Percentiles rank a stretch among this genome's conserved stretches.
Evolutionary conservation across 2,113 vertebrate genomes (phyloP).

Genomic region (Ascaphus truei): DNA sequence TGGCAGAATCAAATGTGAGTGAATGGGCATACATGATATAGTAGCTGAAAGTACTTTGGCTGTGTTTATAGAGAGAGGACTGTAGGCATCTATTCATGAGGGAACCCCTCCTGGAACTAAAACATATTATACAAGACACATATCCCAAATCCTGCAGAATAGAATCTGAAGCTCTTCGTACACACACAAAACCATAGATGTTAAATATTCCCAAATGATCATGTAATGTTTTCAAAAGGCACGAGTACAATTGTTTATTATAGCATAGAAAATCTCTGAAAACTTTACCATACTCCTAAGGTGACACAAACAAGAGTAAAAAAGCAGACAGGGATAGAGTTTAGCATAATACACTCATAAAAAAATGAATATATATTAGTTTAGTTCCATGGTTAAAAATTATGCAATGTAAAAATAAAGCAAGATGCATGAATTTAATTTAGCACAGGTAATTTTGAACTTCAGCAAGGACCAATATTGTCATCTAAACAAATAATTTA

Average conservation of each 20-base stretch:
- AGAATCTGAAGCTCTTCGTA: slow-evolving; percentile 18
- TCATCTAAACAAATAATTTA: slow-evolving; percentile 57
- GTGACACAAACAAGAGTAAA: slow-evolving; percentile 17
- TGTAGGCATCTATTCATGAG: neutral
- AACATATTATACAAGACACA: slow-evolving; percentile 11
- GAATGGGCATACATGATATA: slow-evolving; percentile 5
- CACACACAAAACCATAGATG: slow-evolving; percentile 15
- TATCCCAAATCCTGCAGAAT: slow-evolving; percentile 11
- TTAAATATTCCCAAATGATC: slow-evolving; percentile 5
- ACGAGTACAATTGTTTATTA: slow-evolving; percentile 15
- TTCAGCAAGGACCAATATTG: slow-evolving; percentile 39
- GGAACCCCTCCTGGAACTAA: slow-evolving; percentile 7
- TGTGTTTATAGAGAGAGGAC: neutral
- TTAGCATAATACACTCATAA: slow-evolving; percentile 26
- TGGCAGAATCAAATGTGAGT: slow-evolving; percentile 8
- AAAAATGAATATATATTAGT: neutral
- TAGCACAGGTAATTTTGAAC: slow-evolving; percentile 52
- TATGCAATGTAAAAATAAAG: neutral
- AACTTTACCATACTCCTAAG: slow-evolving; percentile 29
- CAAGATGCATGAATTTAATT: slow-evolving; percentile 39
- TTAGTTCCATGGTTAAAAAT: slow-evolving; percentile 18
- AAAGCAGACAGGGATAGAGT: slow-evolving; percentile 21
- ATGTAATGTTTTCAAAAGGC: slow-evolving; percentile 10
- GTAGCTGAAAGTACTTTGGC: slow-evolving; percentile 6
- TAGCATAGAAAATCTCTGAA: slow-evolving; percentile 1